Conservation (phyloP, 2,797 vertebrate genomes). For the Netta rufina region DNA sequence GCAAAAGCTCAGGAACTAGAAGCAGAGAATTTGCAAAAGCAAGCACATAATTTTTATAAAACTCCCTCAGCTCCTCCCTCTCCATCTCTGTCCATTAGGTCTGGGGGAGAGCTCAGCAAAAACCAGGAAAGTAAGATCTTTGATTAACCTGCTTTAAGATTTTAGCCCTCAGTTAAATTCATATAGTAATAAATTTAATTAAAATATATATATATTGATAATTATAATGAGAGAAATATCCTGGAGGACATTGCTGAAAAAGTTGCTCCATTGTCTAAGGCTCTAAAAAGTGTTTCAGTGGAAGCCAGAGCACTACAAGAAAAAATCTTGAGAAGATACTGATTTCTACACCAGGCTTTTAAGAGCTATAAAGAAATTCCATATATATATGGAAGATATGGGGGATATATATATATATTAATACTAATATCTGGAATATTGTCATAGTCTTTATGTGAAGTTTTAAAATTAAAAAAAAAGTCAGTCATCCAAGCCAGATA, state of each 20-base stretch:
- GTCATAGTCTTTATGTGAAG: background rate
- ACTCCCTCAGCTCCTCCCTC: background rate
- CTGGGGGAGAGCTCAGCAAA: background rate
- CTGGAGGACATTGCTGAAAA: conserved; percentile 38
- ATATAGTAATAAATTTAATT: background rate
- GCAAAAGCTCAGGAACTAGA: conserved; percentile 16
- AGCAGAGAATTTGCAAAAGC: background rate
- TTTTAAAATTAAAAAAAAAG: background rate
- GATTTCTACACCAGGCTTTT: conserved; percentile 50
- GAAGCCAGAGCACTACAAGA: background rate
- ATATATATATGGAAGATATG: too few species aligned
- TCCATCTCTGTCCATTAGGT: background rate
- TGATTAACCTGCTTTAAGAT: conserved; percentile 41
- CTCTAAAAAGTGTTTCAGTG: conserved; percentile 49
- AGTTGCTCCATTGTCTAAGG: background rate
- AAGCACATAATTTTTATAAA: background rate
- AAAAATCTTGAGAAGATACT: conserved; percentile 33
- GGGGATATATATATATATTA: too few species aligned
- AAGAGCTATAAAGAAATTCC: background rate
- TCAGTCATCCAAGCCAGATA: background rate
- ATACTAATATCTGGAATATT: background rate
- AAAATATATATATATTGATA: conserved; percentile 1
- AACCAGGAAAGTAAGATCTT: background rate
- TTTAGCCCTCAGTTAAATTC: conserved; percentile 30
- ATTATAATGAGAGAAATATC: background rate